Percentiles rank a stretch among this genome's conserved stretches.
Evolutionary conservation across 2,888 invertebrate genomes (phyloP).

Genomic region (Drosophila aldrichi): DNA sequence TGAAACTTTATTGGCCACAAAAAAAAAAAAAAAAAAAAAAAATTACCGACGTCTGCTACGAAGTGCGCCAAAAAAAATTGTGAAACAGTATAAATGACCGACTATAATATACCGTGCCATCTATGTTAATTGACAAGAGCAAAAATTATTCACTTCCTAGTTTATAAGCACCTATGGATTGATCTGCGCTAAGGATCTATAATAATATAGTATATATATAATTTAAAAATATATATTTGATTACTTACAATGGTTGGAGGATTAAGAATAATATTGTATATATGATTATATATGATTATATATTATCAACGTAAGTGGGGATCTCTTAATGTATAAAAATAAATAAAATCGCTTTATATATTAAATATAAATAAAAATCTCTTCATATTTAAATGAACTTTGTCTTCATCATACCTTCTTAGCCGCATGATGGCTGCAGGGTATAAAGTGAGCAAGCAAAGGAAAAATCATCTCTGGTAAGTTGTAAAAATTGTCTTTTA

Average conservation of each 20-base stretch:
- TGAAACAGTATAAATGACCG: not conserved
- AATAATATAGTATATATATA: too few relatives aligned
- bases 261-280: not conserved
- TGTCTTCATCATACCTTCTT: not conserved
- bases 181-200: too few relatives aligned
- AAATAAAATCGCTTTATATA: not conserved
- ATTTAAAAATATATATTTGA: too few relatives aligned
- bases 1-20: conserved; percentile 63
- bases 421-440: conserved; percentile 4
- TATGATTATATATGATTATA: not conserved
- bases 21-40: conserved; percentile 60
- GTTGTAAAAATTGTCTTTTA: conserved; percentile 82
- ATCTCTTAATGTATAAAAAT: not conserved
- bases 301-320: not conserved
- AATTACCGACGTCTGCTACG: conserved; percentile 47
- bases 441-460: conserved; percentile 40
- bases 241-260: too few relatives aligned
- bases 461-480: conserved; percentile 70
- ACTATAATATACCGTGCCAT: not conserved
- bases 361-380: not conserved
- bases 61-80: conserved; percentile 45
- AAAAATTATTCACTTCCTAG: too few relatives aligned
- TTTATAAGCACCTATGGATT: not conserved
- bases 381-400: not conserved
- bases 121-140: not conserved